These are phyloP conservation scores for Liposcelis brunnea DNA, from an alignment of 2,888 invertebrate species.

Conservation along the genomic window DNA sequence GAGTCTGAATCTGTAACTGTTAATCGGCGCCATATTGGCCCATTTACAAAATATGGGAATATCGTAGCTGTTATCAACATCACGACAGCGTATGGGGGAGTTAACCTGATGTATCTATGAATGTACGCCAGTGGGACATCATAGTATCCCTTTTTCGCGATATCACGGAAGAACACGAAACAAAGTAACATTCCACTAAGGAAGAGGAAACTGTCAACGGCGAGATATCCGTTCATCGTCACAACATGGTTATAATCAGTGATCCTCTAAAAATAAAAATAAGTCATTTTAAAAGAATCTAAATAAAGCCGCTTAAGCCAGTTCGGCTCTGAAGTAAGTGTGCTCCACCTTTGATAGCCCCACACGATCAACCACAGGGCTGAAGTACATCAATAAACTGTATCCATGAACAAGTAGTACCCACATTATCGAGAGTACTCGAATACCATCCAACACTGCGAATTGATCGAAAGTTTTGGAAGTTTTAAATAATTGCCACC, in stretches of 20 bases:
- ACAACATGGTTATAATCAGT: no score
- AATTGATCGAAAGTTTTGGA: background rate
- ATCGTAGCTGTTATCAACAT: conserved; percentile 32
- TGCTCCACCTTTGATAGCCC: no score
- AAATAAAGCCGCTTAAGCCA: background rate
- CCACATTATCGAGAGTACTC: no score
- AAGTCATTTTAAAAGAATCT: background rate
- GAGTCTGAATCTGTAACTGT: conserved; percentile 13
- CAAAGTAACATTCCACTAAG: background rate
- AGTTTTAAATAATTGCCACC: background rate
- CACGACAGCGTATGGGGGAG: conserved; percentile 34
- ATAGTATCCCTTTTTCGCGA: background rate
- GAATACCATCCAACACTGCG: background rate
- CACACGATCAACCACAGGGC: no score
- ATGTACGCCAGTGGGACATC: background rate
- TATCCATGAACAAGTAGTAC: no score
- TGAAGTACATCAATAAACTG: no score
- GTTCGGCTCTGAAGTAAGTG: background rate
- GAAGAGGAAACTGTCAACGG: conserved; percentile 3
- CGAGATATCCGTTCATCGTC: conserved; percentile 22
- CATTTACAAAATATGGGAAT: conserved; percentile 24
- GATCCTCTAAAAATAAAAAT: no score
- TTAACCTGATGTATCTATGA: conserved; percentile 17
- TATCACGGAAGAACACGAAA: background rate
- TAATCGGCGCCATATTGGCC: conserved; percentile 17